phyloP scores from a whole-genome alignment of 1,140 invertebrate genomes.

The Bombus huntii region DNA sequence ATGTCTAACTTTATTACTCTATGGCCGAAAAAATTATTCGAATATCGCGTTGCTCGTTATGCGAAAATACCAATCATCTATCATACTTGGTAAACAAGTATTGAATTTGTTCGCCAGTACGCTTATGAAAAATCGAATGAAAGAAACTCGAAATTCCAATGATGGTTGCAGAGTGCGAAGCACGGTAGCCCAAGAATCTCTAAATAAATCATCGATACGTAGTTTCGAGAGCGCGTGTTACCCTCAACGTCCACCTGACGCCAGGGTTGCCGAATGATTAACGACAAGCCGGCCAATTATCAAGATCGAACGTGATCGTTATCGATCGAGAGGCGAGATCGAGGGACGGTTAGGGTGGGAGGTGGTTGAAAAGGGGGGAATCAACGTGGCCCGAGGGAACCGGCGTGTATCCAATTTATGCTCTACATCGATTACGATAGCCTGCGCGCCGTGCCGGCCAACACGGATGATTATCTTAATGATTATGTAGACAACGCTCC shows the following conservation, averaged over 20 bases:
- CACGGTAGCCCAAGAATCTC: not conserved
- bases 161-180: not conserved
- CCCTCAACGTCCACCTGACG: constrained; percentile 12
- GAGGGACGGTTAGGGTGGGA: not conserved
- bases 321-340: constrained; percentile 44
- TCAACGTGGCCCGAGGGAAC: constrained; percentile 34
- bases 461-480: constrained; percentile 74
- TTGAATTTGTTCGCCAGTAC: too few relatives aligned
- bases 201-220: constrained; percentile 19
- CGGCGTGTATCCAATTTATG: constrained; percentile 67
- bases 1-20: too few relatives aligned
- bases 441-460: constrained; percentile 46
- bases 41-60: too few relatives aligned
- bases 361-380: not conserved
- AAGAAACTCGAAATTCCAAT: not conserved
- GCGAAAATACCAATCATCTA: too few relatives aligned
- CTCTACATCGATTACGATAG: constrained; percentile 71
- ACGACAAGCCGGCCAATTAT: constrained; percentile 32
- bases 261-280: constrained; percentile 24
- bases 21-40: too few relatives aligned
- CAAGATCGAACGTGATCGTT: constrained; percentile 48
- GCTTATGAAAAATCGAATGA: not conserved
- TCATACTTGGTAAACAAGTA: too few relatives aligned
- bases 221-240: not conserved
- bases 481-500: constrained; percentile 66